Base-by-base conservation (phyloP, 2,888 invertebrate genomes). In the Baccha elongata region DNA sequence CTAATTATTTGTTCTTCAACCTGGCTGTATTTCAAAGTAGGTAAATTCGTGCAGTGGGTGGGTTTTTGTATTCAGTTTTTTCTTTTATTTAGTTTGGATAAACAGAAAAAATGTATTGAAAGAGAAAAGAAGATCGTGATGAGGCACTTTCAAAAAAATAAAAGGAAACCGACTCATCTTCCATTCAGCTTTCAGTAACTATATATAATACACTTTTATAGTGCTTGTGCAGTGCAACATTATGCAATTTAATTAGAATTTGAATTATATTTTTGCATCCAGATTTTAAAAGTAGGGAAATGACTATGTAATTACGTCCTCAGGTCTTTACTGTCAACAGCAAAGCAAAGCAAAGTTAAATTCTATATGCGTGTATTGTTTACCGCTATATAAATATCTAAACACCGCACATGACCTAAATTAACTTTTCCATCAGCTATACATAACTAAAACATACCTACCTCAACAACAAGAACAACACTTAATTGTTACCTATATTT, bases 1-100 rank as follows among this genome's bases (percentile, higher is more conserved):
- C 26, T 26, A 65, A 65, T 40, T 40, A 65, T 11, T 29, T 48
- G 37, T 1, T 10, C 40, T 13, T 35, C 37, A 7, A 29, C 29
- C 6, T 7, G 29, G 5, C 6, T 29, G 7, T 35, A 17, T 17
- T 64, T 64, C 10, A 15, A 50, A 23, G n/a, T n/a, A n/a, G n/a
- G n/a, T n/a, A n/a, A 64, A 13, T 35, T 67, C 65, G 65, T 65
- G 65, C 40, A 15, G 65, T 52, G 65, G 37, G 65, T 26, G 65
- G 40, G 42, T 42, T 17, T 19, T 37, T n/a, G n/a, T n/a, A n/a
- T n/a, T n/a, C n/a, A n/a, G n/a, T n/a, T n/a, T n/a, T n/a, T n/a
- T n/a, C n/a, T 15, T 0, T 62, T 29, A 4, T 23, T 11, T 17
- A 4, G 19, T 21, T 52, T 8, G 15, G 48, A 17, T 23, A n/a